Base-by-base conservation (phyloP, 2,888 invertebrate species). In the Drosophila emarginata region DNA sequence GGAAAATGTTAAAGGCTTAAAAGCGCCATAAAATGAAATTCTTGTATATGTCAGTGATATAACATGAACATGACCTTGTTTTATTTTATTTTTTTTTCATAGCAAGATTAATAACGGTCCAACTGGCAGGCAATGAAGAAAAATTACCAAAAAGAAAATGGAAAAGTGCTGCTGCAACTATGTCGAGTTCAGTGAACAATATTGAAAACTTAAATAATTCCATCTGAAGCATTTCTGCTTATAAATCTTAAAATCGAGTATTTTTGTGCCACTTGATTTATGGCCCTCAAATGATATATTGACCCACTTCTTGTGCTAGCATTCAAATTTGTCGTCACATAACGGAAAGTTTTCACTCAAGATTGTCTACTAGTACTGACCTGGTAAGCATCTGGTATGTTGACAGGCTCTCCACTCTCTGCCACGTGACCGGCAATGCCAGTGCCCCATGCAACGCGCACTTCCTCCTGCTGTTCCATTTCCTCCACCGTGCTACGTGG, bases 401-500 rank as follows among this genome's bases (percentile, higher is more conserved):
- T 98, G 90, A 98, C 97, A 11, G 97, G 95, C 90, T 96, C 96
- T 62, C 98, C 98, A 89, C 96, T 97, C 90, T 97, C 96, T 15
- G 98, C 98, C 52, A 98, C 98, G 92, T 96, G 96, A 12, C 98
- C 98, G 39, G 98, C 98, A 89, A 98, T 98, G 64, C 98, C 98
- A 61, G 96, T 96, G 61, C 98, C 98, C 97, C 98, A 98, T 21
- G 98, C 97, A 91, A 98, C 97, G 89, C 96, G 93, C 86, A 98
- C 98, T 92, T 98, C 98, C 76, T 97, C 97, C 83, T 96, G 95
- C 90, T 96, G 95, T 91, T 97, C 97, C 95, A 97, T 97, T 92
- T 98, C 97, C 90, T 96, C 95, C 39, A 98, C 94, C 4, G 97
- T 98, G 74, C 98, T 98, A 90, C 96, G 95, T 73, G 97, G 96